A percentile compares a stretch with the other conserved stretches of the same genome.
Conservation (phyloP, 2,113 vertebrate genomes). For the Myrmecophaga tridactyla region DNA sequence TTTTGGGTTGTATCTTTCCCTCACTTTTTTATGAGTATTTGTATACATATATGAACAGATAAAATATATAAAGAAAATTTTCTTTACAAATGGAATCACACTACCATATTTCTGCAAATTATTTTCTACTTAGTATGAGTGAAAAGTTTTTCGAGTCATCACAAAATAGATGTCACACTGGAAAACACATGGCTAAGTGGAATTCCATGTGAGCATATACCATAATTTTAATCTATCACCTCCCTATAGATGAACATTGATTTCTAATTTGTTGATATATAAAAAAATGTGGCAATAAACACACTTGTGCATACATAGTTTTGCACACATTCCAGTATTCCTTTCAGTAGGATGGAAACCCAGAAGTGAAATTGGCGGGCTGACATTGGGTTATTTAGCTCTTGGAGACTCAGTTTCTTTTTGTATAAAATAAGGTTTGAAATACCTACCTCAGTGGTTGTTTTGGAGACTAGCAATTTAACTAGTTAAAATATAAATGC, state of each 20-base stretch:
- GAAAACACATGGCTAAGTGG: background rate
- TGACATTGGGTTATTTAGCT: background rate
- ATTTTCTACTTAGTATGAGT: background rate
- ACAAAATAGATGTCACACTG: background rate
- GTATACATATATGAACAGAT: background rate
- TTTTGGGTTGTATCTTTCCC: background rate
- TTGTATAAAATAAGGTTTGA: background rate
- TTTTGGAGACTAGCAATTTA: constrained; percentile 19
- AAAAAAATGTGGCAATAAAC: background rate
- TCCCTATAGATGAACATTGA: background rate
- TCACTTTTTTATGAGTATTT: background rate
- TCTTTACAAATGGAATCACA: background rate
- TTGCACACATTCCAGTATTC: background rate
- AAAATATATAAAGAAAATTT: background rate
- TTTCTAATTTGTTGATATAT: background rate
- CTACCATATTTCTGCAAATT: background rate
- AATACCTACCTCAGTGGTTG: background rate
- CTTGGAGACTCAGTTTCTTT: background rate
- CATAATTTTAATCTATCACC: background rate
- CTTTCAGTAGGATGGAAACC: background rate
- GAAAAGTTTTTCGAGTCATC: background rate
- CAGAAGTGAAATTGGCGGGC: background rate
- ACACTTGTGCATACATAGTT: background rate
- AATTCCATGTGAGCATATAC: background rate
- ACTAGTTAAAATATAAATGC: background rate